phyloP scores from a whole-genome alignment of 2,888 invertebrate genomes.

The Protodeltote pygarga region DNA sequence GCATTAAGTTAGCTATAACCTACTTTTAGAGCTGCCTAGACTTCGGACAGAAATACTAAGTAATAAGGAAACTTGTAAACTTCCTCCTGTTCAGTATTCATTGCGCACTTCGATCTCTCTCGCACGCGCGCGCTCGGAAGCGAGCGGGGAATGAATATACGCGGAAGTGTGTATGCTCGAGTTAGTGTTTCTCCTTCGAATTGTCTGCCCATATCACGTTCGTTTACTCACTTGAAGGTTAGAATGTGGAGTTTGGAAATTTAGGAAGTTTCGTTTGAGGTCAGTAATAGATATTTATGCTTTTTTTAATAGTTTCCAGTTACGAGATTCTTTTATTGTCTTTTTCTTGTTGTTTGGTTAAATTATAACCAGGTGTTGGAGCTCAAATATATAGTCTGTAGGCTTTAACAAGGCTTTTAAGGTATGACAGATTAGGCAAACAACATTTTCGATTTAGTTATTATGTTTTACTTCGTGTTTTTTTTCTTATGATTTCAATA shows the following conservation, averaged over 20 bases:
- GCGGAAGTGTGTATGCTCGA: conserved; percentile 23
- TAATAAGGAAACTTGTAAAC: conserved; percentile 37
- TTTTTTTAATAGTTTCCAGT: neutral
- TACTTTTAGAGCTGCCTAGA: conserved; percentile 5
- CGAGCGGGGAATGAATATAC: conserved; percentile 29
- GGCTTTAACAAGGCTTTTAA: too few relatives aligned
- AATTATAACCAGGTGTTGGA: too few relatives aligned
- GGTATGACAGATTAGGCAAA: too few relatives aligned
- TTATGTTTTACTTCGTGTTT: too few relatives aligned
- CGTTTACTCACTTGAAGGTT: conserved; percentile 24
- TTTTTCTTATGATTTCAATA: too few relatives aligned
- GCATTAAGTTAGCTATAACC: too few relatives aligned
- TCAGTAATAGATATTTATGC: neutral
- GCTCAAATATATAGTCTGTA: too few relatives aligned
- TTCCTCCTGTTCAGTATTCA: conserved; percentile 50
- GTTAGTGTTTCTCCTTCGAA: conserved; percentile 37
- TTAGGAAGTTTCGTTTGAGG: conserved; percentile 36
- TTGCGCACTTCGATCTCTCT: conserved; percentile 29
- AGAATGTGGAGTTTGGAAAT: conserved; percentile 36
- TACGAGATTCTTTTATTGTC: too few relatives aligned
- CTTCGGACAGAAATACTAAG: conserved; percentile 21
- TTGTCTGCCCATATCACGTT: conserved; percentile 43
- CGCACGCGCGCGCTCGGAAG: conserved; percentile 22
- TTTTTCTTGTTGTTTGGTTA: too few relatives aligned
- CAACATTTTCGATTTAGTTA: too few relatives aligned